These are phyloP conservation scores for Pristionchus arcanus DNA, from an alignment of 2,888 invertebrate species.

Conservation along the genomic window DNA sequence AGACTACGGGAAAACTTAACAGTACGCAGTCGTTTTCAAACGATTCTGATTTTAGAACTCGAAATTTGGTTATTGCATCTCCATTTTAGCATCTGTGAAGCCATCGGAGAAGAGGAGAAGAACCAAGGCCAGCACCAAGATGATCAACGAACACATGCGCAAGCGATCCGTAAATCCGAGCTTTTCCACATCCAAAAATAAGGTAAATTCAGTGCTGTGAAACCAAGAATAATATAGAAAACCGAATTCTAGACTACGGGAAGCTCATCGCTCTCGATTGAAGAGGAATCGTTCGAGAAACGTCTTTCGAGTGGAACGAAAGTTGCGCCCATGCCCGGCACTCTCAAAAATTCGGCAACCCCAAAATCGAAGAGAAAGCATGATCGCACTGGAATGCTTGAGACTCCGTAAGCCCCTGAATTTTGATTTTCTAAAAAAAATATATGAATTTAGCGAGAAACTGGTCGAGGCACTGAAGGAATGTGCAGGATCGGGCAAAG, in stretches of 20 bases:
- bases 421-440: no score
- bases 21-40: no score
- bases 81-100: no score
- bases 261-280: background rate
- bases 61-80: no score
- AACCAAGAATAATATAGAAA: background rate
- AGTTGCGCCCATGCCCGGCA: background rate
- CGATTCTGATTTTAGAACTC: no score
- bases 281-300: background rate
- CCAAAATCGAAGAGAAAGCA: background rate
- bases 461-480: background rate
- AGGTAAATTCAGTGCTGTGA: no score
- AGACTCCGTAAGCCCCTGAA: background rate
- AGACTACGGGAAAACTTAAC: background rate
- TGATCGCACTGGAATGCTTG: background rate
- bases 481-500: background rate
- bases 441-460: background rate
- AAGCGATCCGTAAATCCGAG: no score
- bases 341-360: background rate
- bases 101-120: no score
- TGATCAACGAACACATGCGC: no score
- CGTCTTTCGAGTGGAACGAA: background rate
- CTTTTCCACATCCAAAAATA: no score
- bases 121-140: no score
- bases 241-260: background rate